Evolutionary conservation across 2,888 invertebrate species (phyloP).

Genomic region (Tiliacea citrago): DNA sequence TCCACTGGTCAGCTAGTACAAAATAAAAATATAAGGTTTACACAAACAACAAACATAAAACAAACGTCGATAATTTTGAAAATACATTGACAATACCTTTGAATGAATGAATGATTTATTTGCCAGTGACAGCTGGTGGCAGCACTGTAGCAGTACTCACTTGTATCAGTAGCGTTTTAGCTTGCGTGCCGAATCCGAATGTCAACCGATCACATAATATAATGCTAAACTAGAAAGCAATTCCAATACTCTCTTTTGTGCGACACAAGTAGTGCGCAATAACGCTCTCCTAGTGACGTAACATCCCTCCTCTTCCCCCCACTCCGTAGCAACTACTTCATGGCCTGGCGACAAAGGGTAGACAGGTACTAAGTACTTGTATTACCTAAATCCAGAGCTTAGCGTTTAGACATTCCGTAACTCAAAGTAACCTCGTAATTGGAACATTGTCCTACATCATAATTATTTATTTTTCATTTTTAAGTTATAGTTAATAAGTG

Average conservation of each 20-base stretch:
- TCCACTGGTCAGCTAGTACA: no score
- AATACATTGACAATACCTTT: not conserved
- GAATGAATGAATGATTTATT: not conserved
- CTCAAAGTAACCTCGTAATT: constrained; percentile 1
- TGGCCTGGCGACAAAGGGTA: constrained; percentile 2
- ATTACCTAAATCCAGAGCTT: constrained; percentile 20
- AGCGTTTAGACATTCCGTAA: constrained; percentile 3
- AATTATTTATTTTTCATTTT: no score
- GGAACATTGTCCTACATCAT: no score
- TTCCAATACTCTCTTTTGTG: constrained; percentile 34
- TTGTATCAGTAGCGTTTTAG: not conserved
- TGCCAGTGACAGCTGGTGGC: not conserved
- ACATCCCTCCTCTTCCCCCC: not conserved
- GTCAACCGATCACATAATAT: constrained; percentile 13
- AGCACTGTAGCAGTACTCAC: not conserved
- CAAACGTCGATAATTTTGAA: not conserved
- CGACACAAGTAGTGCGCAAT: constrained; percentile 38
- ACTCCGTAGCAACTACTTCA: not conserved
- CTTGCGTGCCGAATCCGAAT: not conserved
- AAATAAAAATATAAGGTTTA: no score
- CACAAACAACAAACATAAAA: no score
- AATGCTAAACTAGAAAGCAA: constrained; percentile 12
- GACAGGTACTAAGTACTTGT: constrained; percentile 29
- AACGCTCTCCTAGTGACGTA: constrained; percentile 41
- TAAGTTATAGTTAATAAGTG: no score